phyloP scores from a whole-genome alignment of 2,113 vertebrate genomes.

The Butorides virescens region DNA sequence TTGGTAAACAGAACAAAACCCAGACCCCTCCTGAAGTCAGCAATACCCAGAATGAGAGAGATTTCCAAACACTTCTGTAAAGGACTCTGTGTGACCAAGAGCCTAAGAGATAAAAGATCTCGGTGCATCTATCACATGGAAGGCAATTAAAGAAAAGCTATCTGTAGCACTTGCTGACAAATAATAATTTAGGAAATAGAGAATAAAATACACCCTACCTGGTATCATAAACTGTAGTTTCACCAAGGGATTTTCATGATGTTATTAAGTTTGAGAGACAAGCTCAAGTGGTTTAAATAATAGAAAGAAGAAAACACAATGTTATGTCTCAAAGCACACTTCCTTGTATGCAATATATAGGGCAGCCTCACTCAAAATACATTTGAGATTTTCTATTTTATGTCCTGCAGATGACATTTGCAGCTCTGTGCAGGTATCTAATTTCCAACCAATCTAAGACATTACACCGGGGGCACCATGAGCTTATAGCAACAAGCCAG shows the following conservation, averaged over 20 bases:
- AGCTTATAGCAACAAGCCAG: background rate
- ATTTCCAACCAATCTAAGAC: slow-evolving; percentile 12
- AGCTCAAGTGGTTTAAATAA: slow-evolving; percentile 57
- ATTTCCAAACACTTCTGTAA: background rate
- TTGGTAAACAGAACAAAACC: background rate
- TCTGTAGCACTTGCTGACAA: slow-evolving; percentile 28
- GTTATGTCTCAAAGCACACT: background rate
- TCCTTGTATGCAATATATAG: background rate
- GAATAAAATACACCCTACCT: slow-evolving; percentile 24
- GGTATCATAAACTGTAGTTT: slow-evolving; percentile 19
- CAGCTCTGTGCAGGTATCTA: background rate
- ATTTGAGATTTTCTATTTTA: slow-evolving; percentile 26
- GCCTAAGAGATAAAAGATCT: background rate
- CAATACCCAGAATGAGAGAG: background rate
- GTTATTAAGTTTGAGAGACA: slow-evolving; percentile 58
- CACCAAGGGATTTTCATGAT: background rate
- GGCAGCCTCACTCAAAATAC: background rate
- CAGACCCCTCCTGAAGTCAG: background rate
- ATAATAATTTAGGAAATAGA: slow-evolving; percentile 47
- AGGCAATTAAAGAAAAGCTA: slow-evolving; percentile 30
- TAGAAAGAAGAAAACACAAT: slow-evolving; percentile 24
- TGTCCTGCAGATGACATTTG: background rate
- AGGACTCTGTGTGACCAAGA: background rate
- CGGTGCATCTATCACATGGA: background rate
- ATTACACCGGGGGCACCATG: background rate